Percentiles rank a stretch among this genome's conserved stretches.
These are phyloP conservation scores for Tyto alba DNA, from an alignment of 2,113 vertebrate species.

Conservation along the genomic window DNA sequence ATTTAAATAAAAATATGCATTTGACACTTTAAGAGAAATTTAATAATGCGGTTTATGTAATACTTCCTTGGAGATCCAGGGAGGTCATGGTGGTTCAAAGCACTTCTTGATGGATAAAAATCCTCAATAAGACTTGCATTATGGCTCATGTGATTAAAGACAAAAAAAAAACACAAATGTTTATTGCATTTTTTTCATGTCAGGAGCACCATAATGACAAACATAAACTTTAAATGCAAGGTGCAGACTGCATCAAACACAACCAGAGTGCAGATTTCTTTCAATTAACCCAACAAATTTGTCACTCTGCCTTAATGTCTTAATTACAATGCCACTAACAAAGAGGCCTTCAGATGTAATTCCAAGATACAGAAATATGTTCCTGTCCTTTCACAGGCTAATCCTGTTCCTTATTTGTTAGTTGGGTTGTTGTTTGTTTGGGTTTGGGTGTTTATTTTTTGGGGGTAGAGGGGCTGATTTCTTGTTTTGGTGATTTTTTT, in stretches of 20 bases:
- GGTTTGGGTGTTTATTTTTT: background rate
- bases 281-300: background rate
- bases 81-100: background rate
- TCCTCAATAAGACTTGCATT: background rate
- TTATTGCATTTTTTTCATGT: background rate
- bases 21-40: background rate
- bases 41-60: background rate
- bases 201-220: background rate
- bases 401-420: background rate
- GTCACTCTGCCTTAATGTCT: background rate
- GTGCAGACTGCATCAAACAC: background rate
- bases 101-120: background rate
- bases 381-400: background rate
- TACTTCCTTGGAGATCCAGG: background rate
- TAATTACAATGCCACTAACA: background rate
- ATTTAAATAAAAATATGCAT: background rate
- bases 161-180: background rate
- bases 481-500: background rate
- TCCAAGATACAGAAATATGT: background rate
- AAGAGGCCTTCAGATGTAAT: background rate
- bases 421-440: background rate
- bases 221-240: background rate
- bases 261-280: background rate
- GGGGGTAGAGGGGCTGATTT: rapidly evolving
- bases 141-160: background rate